Percentiles rank a stretch among this genome's conserved stretches.
These are phyloP conservation scores for human (Homo sapiens) DNA, from an alignment of 2,113 vertebrate species.

Conservation along the genomic window GRCh38 chr1:24348501-24349000, in stretches of 20 bases:
- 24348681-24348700: not conserved
- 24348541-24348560: not conserved
- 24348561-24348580: not conserved
- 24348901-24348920: not conserved
- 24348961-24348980: not conserved
- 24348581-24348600: not conserved
- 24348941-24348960: rapidly evolving
- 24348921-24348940: not conserved
- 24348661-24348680: not conserved
- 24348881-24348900: not conserved
- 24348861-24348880: not conserved
- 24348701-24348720: not conserved
- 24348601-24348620: not conserved
- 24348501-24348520: not conserved
- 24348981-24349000: not conserved
- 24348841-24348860: not conserved
- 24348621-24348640: not conserved
- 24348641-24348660: not conserved
- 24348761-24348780: not conserved
- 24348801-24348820: not conserved
- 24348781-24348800: not conserved
- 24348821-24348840: not conserved
- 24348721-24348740: not conserved
- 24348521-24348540: not conserved
- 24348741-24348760: not conserved